phyloP scores from a whole-genome alignment of 1,140 invertebrate genomes.

The Colletes latitarsis region DNA sequence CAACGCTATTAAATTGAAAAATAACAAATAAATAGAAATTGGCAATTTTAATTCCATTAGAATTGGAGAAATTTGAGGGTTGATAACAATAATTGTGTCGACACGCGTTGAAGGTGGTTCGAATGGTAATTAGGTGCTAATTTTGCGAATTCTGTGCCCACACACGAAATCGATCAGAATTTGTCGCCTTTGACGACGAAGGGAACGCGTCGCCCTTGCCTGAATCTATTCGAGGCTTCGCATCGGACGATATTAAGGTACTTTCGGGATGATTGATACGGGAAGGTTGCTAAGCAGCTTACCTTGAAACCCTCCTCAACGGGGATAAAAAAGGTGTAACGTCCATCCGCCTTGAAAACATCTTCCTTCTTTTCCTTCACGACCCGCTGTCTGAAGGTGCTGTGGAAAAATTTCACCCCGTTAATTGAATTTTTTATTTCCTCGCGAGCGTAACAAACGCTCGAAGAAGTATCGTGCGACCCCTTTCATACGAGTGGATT shows the following conservation, averaged over 20 bases:
- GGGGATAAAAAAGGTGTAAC: conserved; percentile 93
- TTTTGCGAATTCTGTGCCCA: background rate
- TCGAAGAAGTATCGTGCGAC: too few species aligned
- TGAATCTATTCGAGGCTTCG: conserved; percentile 40
- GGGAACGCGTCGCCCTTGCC: background rate
- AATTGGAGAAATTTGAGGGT: too few species aligned
- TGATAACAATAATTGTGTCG: too few species aligned
- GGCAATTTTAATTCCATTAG: too few species aligned
- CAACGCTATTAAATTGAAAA: too few species aligned
- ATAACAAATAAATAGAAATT: too few species aligned
- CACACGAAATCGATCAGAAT: conserved; percentile 33
- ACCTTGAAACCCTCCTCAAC: conserved; percentile 95
- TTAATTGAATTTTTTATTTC: conserved; percentile 36
- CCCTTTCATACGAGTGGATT: too few species aligned
- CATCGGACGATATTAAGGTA: conserved; percentile 42
- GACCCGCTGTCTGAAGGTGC: conserved; percentile 89
- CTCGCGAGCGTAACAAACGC: too few species aligned
- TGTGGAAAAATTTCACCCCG: conserved; percentile 69
- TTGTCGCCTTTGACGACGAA: conserved; percentile 6
- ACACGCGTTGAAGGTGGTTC: too few species aligned
- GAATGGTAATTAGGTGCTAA: too few species aligned
- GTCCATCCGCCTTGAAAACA: conserved; percentile 88
- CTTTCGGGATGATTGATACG: conserved; percentile 45
- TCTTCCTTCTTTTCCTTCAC: conserved; percentile 86
- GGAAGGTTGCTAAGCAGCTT: conserved; percentile 66